Evolutionary conservation across 2,888 invertebrate species (phyloP).

Genomic region (Drosophila borealis): DNA sequence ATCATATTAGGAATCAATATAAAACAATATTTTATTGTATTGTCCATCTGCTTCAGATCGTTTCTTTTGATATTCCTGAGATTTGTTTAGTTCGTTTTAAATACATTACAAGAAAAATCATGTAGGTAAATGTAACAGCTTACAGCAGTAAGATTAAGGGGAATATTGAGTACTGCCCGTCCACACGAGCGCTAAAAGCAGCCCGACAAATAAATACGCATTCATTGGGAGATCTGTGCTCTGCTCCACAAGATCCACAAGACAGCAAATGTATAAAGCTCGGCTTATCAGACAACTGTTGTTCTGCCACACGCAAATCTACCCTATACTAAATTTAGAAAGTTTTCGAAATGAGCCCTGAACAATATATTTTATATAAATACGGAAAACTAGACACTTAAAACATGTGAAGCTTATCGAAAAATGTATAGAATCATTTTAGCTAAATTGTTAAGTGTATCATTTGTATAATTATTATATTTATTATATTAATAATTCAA

Average conservation of each 20-base stretch:
- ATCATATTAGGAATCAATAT: too few relatives aligned
- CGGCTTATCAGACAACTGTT: conserved; percentile 12
- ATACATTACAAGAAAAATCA: too few relatives aligned
- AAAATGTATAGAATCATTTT: too few relatives aligned
- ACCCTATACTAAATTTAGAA: not conserved
- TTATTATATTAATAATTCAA: too few relatives aligned
- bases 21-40: too few relatives aligned
- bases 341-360: not conserved
- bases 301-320: not conserved
- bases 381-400: not conserved
- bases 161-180: not conserved
- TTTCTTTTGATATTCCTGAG: too few relatives aligned
- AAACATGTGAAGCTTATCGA: too few relatives aligned
- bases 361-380: not conserved
- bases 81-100: too few relatives aligned
- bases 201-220: conserved; percentile 1
- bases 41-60: too few relatives aligned
- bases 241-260: conserved; percentile 7
- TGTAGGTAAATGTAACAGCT: not conserved
- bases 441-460: too few relatives aligned
- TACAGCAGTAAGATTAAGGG: conserved; percentile 23
- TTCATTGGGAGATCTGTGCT: conserved; percentile 9
- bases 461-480: too few relatives aligned
- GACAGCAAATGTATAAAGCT: conserved; percentile 15
- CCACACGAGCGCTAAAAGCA: conserved; percentile 1